These are phyloP conservation scores for Miichthys miiuy DNA, from an alignment of 2,797 vertebrate species.

Conservation along the genomic window DNA sequence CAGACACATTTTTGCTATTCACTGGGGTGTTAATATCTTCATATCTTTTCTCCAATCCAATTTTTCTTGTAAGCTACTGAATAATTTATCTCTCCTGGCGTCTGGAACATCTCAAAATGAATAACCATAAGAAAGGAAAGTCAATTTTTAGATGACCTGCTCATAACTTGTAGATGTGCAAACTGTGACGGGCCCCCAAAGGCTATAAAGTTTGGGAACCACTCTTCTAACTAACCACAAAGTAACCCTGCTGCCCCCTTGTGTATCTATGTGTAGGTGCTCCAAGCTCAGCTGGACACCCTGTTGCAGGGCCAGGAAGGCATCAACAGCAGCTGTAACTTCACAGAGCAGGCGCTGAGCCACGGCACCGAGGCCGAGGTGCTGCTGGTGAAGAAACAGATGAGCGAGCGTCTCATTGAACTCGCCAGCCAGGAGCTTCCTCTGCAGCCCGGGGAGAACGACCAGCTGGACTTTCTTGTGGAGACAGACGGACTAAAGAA, in stretches of 20 bases:
- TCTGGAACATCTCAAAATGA: neutral
- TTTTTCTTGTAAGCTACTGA: neutral
- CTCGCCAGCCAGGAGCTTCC: constrained; percentile 91
- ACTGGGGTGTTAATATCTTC: neutral
- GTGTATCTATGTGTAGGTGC: constrained; percentile 85
- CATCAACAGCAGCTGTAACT: constrained; percentile 95
- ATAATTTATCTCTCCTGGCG: neutral
- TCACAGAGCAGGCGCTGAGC: constrained; percentile 94
- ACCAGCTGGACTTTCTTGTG: constrained; percentile 94
- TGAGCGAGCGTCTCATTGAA: constrained; percentile 93
- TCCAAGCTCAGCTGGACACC: constrained; percentile 93
- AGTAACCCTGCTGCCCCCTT: constrained; percentile 56
- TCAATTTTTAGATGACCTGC: neutral
- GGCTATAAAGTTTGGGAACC: neutral
- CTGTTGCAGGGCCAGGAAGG: constrained; percentile 94
- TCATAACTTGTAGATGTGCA: neutral
- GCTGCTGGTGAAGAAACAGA: constrained; percentile 96
- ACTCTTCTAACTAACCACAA: neutral
- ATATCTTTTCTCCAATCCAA: too few species aligned
- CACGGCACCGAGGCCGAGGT: constrained; percentile 96
- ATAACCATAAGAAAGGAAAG: neutral
- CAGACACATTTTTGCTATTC: neutral
- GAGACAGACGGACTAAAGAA: constrained; percentile 96
- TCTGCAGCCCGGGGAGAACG: constrained; percentile 93
- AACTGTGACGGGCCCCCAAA: neutral